A percentile compares a stretch with the other conserved stretches of the same genome.
phyloP scores from a whole-genome alignment of 2,797 vertebrate species.

The Nyctalus aviator region DNA sequence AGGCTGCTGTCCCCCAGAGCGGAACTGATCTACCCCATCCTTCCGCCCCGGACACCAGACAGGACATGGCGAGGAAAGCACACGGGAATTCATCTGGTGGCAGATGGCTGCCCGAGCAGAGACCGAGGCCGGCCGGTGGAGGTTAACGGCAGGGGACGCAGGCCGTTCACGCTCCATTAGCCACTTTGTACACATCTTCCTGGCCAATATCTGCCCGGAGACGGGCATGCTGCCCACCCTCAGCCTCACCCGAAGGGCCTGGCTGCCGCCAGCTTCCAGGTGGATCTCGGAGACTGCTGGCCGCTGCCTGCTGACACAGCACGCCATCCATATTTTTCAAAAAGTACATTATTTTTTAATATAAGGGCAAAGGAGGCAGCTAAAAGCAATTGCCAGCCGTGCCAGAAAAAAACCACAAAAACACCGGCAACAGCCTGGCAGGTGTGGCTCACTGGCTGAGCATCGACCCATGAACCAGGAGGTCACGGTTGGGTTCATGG shows the following conservation, averaged over 20 bases:
- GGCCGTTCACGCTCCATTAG: neutral
- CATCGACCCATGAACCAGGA: too few relatives aligned
- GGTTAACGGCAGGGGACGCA: constrained; percentile 58
- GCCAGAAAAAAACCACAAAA: neutral
- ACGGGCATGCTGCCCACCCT: neutral
- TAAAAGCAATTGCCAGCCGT: neutral
- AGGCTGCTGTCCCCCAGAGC: neutral
- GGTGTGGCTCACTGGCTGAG: too few relatives aligned
- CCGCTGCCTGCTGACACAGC: neutral
- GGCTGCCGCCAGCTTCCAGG: neutral
- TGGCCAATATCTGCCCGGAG: neutral
- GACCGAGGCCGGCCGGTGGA: neutral
- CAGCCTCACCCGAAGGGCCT: neutral
- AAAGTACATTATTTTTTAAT: neutral
- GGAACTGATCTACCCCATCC: neutral
- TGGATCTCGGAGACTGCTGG: neutral
- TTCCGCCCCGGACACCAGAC: neutral
- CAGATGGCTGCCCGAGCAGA: constrained; percentile 8
- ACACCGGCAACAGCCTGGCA: neutral
- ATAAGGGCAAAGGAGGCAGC: neutral
- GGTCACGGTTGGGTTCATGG: too few relatives aligned
- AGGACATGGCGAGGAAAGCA: neutral
- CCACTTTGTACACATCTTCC: constrained; percentile 37
- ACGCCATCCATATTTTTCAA: neutral
- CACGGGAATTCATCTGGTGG: fast-evolving